Evolutionary conservation across 2,797 vertebrate species (phyloP).

Genomic region (Acropternis orthonyx): DNA sequence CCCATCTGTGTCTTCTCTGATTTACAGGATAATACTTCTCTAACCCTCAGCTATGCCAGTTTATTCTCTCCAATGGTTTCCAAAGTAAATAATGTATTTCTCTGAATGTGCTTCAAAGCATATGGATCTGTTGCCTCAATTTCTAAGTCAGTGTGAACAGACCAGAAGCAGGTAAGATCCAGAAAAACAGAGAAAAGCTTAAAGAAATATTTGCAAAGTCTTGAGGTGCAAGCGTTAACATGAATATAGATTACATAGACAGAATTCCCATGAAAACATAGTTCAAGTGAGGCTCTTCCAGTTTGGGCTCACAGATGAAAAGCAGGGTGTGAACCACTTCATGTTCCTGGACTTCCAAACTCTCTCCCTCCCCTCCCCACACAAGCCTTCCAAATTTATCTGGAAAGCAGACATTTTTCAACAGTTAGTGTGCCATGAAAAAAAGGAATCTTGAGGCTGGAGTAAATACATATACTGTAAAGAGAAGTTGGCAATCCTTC

Average conservation of each 20-base stretch:
- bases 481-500: slow-evolving; percentile 18
- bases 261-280: not conserved
- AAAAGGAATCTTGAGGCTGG: not conserved
- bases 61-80: not conserved
- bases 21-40: not conserved
- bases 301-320: not conserved
- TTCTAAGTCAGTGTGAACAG: not conserved
- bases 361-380: not conserved
- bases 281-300: not conserved
- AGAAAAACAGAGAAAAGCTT: not conserved
- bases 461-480: not conserved
- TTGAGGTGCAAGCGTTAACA: not conserved
- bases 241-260: not conserved
- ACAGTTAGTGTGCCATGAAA: not conserved
- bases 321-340: not conserved
- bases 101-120: not conserved
- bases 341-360: not conserved
- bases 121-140: not conserved
- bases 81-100: not conserved
- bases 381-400: not conserved
- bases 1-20: not conserved
- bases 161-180: not conserved
- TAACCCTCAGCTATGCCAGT: not conserved
- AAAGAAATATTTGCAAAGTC: not conserved
- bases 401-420: slow-evolving; percentile 23